Evolutionary conservation across 2,888 invertebrate species (phyloP).

Genomic region (Halocaridina rubra): DNA sequence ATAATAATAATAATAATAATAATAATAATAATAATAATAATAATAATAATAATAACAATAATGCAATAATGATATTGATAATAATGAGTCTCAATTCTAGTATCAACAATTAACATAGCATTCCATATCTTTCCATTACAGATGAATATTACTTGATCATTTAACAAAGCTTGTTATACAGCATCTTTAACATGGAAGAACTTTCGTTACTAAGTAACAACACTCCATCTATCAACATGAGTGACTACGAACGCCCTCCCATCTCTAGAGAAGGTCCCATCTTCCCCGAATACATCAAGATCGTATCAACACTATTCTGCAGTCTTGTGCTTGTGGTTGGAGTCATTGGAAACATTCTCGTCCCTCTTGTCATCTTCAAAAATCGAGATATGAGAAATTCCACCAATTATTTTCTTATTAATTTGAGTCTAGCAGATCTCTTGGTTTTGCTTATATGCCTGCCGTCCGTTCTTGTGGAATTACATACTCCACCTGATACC

Average conservation of each 20-base stretch:
- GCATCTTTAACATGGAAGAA: not conserved
- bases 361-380: constrained; percentile 90
- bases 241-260: constrained; percentile 55
- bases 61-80: no score
- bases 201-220: not conserved
- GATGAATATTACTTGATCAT: not conserved
- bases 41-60: not conserved
- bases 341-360: constrained; percentile 92
- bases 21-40: not conserved
- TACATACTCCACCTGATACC: constrained; percentile 89
- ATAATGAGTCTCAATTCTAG: no score
- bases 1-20: not conserved
- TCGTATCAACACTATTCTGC: constrained; percentile 89
- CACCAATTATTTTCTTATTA: constrained; percentile 93
- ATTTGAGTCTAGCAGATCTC: constrained; percentile 91
- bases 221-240: constrained; percentile 53
- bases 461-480: constrained; percentile 93
- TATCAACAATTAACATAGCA: no score
- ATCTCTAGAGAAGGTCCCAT: constrained; percentile 68
- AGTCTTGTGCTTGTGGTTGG: constrained; percentile 89
- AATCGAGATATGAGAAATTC: constrained; percentile 95
- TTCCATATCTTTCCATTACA: no score
- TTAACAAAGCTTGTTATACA: not conserved
- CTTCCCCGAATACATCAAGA: constrained; percentile 86
- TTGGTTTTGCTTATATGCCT: constrained; percentile 92